Evolutionary conservation across 2,888 invertebrate genomes (phyloP).

Genomic region (Conops quadrifasciatus): DNA sequence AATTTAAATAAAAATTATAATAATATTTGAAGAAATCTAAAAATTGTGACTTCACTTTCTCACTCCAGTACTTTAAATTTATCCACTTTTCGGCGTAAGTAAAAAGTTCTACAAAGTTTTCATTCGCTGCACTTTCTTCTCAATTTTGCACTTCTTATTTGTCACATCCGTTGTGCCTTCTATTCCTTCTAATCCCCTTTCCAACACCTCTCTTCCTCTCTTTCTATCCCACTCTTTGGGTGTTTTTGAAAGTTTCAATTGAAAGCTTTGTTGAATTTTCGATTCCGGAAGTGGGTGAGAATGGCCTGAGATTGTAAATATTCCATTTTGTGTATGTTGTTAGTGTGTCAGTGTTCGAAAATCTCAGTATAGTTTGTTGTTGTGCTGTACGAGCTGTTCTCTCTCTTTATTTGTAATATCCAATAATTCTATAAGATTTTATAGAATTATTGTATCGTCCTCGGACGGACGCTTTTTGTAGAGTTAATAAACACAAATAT

Average conservation of each 20-base stretch:
- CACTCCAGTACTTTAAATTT: background rate
- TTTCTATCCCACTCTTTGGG: background rate
- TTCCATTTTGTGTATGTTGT: constrained; percentile 6
- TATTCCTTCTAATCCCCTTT: background rate
- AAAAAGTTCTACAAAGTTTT: background rate
- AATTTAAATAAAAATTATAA: too few species aligned
- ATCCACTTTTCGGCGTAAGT: background rate
- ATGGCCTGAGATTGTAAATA: constrained; percentile 21
- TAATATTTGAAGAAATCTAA: too few species aligned
- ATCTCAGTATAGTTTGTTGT: background rate
- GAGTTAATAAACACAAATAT: constrained; percentile 7
- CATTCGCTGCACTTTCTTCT: background rate
- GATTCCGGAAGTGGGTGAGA: constrained; percentile 18
- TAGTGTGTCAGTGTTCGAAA: background rate
- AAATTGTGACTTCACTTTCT: too few species aligned
- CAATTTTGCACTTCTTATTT: background rate
- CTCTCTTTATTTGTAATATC: too few species aligned
- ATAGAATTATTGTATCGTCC: too few species aligned
- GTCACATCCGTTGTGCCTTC: too few species aligned
- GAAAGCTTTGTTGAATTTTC: constrained; percentile 13
- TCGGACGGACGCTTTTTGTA: background rate
- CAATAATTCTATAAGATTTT: too few species aligned
- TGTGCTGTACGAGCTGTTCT: background rate
- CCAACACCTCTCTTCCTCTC: background rate
- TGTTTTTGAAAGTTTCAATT: constrained; percentile 17